Percentiles rank a stretch among this genome's conserved stretches.
These are phyloP conservation scores for Macquaria ambigua DNA, from an alignment of 2,113 vertebrate species.

Conservation along the genomic window DNA sequence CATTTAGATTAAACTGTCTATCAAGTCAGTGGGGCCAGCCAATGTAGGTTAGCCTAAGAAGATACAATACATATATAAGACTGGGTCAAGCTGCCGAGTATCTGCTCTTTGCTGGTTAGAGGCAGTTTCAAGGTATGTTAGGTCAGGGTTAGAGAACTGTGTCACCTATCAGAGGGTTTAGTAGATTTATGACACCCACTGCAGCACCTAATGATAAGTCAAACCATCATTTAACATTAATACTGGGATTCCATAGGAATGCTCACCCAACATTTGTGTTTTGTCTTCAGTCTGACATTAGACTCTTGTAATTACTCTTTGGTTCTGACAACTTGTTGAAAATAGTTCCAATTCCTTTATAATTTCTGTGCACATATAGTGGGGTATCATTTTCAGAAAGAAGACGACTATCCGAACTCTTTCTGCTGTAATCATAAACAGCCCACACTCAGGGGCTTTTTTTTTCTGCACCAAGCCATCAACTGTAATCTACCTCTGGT, in stretches of 20 bases:
- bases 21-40: neutral
- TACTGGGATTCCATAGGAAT: no score
- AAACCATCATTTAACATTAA: no score
- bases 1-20: no score
- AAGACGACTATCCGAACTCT: slow-evolving; percentile 12
- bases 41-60: neutral
- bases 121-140: no score
- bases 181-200: no score
- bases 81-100: no score
- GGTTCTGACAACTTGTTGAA: neutral
- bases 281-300: no score
- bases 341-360: neutral
- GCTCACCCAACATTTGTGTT: neutral
- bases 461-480: slow-evolving; percentile 48
- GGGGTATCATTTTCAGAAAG: slow-evolving; percentile 28
- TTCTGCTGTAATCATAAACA: slow-evolving; percentile 14
- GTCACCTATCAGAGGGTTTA: no score
- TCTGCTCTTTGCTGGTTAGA: no score
- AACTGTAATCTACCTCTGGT: slow-evolving; percentile 49
- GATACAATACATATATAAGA: neutral
- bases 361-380: neutral
- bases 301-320: neutral
- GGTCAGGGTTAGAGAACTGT: no score
- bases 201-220: no score
- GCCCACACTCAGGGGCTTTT: neutral